A percentile compares a stretch with the other conserved stretches of the same genome.
phyloP scores from a whole-genome alignment of 1,140 invertebrate genomes.

The Panagrolaimus sp. region DNA sequence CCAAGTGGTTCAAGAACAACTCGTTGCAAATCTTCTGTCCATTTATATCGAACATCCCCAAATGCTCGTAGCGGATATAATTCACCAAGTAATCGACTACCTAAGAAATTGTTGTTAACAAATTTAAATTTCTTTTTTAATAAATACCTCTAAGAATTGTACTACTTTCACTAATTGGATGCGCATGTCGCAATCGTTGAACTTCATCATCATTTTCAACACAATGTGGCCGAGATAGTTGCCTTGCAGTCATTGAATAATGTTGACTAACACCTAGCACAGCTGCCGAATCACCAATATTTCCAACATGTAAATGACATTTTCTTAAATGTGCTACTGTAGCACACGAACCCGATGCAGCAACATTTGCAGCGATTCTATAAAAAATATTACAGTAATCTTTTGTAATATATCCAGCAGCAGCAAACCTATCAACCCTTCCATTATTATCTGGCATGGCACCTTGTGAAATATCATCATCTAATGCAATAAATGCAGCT shows the following conservation, averaged over 20 bases:
- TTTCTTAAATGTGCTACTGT: constrained; percentile 37
- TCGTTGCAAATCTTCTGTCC: constrained; percentile 73
- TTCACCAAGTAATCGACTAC: constrained; percentile 77
- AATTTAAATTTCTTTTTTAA: no score
- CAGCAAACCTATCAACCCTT: constrained; percentile 21
- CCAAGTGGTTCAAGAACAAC: constrained; percentile 65
- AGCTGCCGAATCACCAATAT: constrained; percentile 50
- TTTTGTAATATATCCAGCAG: constrained; percentile 23
- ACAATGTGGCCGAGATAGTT: constrained; percentile 80
- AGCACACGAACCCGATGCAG: constrained; percentile 53
- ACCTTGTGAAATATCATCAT: constrained; percentile 46
- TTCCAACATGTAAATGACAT: constrained; percentile 53
- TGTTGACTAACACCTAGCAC: constrained; percentile 48
- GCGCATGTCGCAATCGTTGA: constrained; percentile 66
- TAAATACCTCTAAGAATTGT: constrained; percentile 74
- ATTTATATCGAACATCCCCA: constrained; percentile 93
- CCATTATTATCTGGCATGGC: constrained; percentile 50
- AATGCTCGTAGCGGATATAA: constrained; percentile 88
- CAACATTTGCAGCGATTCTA: constrained; percentile 50
- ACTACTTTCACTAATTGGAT: constrained; percentile 76
- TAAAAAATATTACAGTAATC: constrained; percentile 12
- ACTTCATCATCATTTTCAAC: constrained; percentile 80
- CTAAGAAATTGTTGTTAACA: constrained; percentile 22
- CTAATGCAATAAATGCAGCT: constrained; percentile 47
- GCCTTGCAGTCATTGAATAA: constrained; percentile 69